A percentile compares a stretch with the other conserved stretches of the same genome.
Conservation (phyloP, 37 sponge, comb jelly and placozoan species). For the Theonella swinhoei region DNA sequence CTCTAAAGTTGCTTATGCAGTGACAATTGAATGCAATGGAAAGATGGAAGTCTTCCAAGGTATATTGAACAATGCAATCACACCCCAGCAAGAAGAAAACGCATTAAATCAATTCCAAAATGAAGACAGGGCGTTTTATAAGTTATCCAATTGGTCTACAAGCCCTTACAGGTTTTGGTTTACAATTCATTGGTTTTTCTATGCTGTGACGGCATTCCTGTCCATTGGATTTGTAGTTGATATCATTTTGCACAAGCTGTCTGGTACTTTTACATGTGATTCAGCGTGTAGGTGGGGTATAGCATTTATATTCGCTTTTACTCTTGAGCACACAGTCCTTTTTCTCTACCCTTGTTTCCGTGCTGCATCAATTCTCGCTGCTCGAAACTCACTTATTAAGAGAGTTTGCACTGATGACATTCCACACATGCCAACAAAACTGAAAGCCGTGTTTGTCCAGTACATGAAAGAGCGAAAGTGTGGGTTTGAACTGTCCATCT, state of each 20-base stretch:
- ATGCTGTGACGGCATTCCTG: constrained; percentile 20
- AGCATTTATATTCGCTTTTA: too few relatives aligned
- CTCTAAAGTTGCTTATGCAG: background rate
- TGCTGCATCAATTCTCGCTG: constrained; percentile 20
- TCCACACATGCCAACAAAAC: too few relatives aligned
- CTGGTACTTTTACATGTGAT: background rate
- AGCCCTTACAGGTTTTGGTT: constrained; percentile 34
- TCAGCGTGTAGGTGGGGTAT: background rate
- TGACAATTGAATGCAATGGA: background rate
- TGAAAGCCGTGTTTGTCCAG: background rate
- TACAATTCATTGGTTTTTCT: constrained; percentile 28
- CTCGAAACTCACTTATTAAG: too few relatives aligned
- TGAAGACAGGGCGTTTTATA: too few relatives aligned
- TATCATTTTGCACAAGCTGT: background rate
- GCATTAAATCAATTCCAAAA: too few relatives aligned
- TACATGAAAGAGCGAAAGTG: constrained; percentile 7
- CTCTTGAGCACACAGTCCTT: too few relatives aligned
- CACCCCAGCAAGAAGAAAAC: too few relatives aligned
- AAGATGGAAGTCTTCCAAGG: too few relatives aligned
- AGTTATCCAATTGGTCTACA: too few relatives aligned
- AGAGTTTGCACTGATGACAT: too few relatives aligned
- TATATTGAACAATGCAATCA: too few relatives aligned
- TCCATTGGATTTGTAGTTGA: constrained; percentile 21
- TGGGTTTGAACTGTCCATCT: constrained; percentile 17
- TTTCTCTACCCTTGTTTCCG: too few relatives aligned